Percentiles rank a stretch among this genome's conserved stretches.
These are phyloP conservation scores for Helarctos malayanus DNA, from an alignment of 2,797 vertebrate genomes.

Conservation along the genomic window DNA sequence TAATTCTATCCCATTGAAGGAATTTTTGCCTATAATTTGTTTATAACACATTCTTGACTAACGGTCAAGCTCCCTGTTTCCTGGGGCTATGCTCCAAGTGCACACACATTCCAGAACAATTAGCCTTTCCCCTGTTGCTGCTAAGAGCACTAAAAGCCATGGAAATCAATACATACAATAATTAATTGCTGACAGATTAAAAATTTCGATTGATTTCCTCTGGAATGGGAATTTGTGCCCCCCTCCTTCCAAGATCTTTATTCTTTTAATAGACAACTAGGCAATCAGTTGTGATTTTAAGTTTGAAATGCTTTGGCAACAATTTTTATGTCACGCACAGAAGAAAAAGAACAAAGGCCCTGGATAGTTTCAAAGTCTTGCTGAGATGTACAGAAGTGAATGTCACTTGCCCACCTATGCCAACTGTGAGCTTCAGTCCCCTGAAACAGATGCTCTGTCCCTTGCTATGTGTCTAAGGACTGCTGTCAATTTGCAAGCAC, in stretches of 20 bases:
- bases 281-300: constrained; percentile 46
- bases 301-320: constrained; percentile 69
- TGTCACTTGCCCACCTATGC: background rate
- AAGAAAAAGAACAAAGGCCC: constrained; percentile 60
- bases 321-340: constrained; percentile 59
- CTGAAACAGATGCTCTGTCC: background rate
- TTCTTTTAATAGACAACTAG: constrained; percentile 66
- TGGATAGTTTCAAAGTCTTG: constrained; percentile 63
- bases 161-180: constrained; percentile 61
- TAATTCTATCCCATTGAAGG: constrained; percentile 62
- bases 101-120: constrained; percentile 59
- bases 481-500: constrained; percentile 1
- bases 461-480: background rate
- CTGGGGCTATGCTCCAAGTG: constrained; percentile 50
- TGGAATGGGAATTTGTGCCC: background rate
- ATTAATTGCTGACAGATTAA: constrained; percentile 79
- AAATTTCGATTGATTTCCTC: constrained; percentile 64
- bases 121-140: constrained; percentile 61
- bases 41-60: constrained; percentile 62
- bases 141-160: constrained; percentile 71
- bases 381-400: background rate
- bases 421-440: background rate
- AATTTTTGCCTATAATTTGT: constrained; percentile 69
- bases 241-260: constrained; percentile 36
- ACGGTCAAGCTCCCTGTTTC: constrained; percentile 38